A percentile compares a stretch with the other conserved stretches of the same genome.
Evolutionary conservation across 2,888 invertebrate genomes (phyloP).

Genomic region (Mythimna lalbum): DNA sequence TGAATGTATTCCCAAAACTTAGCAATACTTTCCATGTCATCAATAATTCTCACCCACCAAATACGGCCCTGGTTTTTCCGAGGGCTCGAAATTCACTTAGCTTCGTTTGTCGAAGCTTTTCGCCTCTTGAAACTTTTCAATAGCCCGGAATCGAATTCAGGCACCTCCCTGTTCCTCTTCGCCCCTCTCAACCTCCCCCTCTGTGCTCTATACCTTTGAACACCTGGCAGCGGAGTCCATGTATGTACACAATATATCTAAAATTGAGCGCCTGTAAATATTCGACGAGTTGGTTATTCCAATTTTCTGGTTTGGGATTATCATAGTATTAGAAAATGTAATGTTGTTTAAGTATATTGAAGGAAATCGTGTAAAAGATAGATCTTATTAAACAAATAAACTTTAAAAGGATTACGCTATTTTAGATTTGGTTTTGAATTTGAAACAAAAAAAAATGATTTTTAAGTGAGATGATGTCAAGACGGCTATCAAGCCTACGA

Average conservation of each 20-base stretch:
- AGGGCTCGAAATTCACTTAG: conserved; percentile 91
- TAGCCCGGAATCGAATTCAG: conserved; percentile 89
- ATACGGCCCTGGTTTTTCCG: conserved; percentile 74
- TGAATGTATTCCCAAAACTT: no score
- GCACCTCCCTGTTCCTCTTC: conserved; percentile 71
- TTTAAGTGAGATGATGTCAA: no score
- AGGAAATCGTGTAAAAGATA: no score
- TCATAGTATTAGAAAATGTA: not conserved
- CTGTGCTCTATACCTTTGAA: conserved; percentile 66
- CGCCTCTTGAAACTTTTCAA: conserved; percentile 91
- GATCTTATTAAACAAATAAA: no score
- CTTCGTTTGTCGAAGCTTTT: conserved; percentile 91
- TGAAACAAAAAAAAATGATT: no score
- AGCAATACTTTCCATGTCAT: no score
- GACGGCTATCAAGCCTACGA: no score
- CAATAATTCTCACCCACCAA: conserved; percentile 30
- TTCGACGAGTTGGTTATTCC: conserved; percentile 33
- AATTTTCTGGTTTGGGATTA: conserved; percentile 22
- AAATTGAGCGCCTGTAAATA: conserved; percentile 53
- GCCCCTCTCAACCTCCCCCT: conserved; percentile 38
- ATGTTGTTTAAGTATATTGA: not conserved
- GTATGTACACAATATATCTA: conserved; percentile 70
- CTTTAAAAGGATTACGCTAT: no score
- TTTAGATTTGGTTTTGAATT: no score
- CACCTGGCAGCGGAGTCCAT: conserved; percentile 73